A percentile compares a stretch with the other conserved stretches of the same genome.
These are phyloP conservation scores for Labeo rohita DNA, from an alignment of 2,113 vertebrate species.

Conservation along the genomic window DNA sequence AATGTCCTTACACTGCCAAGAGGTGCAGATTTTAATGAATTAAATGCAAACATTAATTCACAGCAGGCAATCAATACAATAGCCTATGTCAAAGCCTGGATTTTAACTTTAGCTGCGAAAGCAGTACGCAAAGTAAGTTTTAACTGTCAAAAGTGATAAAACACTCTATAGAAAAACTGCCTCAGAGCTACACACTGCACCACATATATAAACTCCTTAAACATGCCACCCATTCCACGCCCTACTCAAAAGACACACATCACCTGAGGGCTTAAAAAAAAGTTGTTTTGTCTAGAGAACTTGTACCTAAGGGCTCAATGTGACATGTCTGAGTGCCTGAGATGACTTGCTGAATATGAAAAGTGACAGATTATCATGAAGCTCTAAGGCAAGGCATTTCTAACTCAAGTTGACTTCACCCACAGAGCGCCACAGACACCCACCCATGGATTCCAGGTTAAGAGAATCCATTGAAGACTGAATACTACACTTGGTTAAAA, in stretches of 20 bases:
- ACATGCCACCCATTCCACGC: conserved; percentile 3
- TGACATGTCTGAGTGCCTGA: neutral
- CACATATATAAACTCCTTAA: neutral
- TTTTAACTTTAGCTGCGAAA: neutral
- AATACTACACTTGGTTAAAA: conserved; percentile 16
- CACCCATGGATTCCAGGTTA: neutral
- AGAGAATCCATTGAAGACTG: neutral
- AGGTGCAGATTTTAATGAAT: neutral
- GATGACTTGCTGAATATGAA: neutral
- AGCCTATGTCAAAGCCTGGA: neutral
- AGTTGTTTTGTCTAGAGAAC: neutral
- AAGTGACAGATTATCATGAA: neutral
- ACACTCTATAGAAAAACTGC: neutral
- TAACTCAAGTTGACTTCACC: neutral
- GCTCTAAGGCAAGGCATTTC: neutral
- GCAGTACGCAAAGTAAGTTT: neutral
- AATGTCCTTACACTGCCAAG: neutral
- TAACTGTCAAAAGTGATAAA: neutral
- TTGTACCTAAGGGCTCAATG: neutral
- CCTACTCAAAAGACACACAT: conserved; percentile 37
- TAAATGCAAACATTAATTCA: neutral
- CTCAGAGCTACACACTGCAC: neutral
- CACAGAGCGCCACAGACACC: neutral
- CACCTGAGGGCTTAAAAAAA: conserved; percentile 43
- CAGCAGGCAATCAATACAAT: neutral